Conservation (phyloP, 92 coral and sea anemone genomes). For the Bergia puertoricense region DNA sequence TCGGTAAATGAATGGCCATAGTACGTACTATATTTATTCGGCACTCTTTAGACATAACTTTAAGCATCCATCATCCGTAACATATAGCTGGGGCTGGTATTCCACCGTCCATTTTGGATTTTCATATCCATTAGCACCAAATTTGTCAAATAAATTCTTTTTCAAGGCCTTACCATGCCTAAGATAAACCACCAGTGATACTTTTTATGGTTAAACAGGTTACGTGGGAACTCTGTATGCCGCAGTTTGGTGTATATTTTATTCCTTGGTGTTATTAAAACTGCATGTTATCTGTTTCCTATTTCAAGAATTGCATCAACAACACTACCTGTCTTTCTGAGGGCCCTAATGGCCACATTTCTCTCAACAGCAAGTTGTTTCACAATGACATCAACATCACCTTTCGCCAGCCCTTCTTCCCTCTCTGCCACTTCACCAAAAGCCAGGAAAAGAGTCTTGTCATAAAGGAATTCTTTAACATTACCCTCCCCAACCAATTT, state of each 20-base stretch:
- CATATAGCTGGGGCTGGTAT: too few species aligned
- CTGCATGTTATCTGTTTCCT: slow-evolving; percentile 58
- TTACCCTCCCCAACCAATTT: slow-evolving; percentile 66
- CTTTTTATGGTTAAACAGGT: too few species aligned
- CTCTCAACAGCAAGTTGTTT: slow-evolving; percentile 86
- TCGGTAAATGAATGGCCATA: too few species aligned
- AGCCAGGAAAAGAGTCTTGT: slow-evolving; percentile 78
- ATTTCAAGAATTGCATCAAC: slow-evolving; percentile 93
- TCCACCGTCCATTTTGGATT: too few species aligned
- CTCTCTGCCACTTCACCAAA: slow-evolving; percentile 89
- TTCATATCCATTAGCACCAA: too few species aligned
- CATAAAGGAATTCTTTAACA: slow-evolving; percentile 47
- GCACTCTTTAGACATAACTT: too few species aligned
- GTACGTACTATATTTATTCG: too few species aligned
- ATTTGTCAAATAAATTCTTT: too few species aligned
- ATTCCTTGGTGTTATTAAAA: neutral
- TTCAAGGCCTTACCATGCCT: too few species aligned
- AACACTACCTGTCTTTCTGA: slow-evolving; percentile 74
- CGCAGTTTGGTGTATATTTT: neutral
- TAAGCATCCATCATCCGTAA: too few species aligned
- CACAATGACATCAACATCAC: slow-evolving; percentile 80
- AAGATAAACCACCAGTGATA: too few species aligned
- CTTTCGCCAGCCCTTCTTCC: slow-evolving; percentile 82
- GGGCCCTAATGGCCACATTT: slow-evolving; percentile 77
- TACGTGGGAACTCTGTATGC: neutral